Conservation (phyloP, 2,797 vertebrate species). For the Sebastes hubbsi region DNA sequence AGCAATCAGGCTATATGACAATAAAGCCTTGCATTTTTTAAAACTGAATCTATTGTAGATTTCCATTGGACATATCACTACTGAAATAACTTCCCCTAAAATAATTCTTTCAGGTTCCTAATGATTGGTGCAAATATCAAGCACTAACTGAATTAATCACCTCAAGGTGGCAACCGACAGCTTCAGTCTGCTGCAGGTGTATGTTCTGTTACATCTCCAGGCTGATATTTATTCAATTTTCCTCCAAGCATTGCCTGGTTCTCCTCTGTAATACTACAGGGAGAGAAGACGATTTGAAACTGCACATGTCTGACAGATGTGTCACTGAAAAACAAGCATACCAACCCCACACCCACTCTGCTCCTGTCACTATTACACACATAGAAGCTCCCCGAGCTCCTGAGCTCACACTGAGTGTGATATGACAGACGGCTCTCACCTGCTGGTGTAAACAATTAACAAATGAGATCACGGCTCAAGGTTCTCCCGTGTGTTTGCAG, state of each 20-base stretch:
- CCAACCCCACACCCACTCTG: not conserved
- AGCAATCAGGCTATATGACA: not conserved
- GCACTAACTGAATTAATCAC: not conserved
- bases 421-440: conserved; percentile 41
- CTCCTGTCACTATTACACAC: not conserved
- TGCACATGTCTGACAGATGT: conserved; percentile 32
- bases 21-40: not conserved
- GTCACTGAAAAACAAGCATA: conserved; percentile 30
- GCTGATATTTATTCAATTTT: conserved; percentile 5
- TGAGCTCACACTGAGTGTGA: not conserved
- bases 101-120: not conserved
- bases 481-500: conserved; percentile 8
- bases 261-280: conserved; percentile 1
- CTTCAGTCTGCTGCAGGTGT: not conserved
- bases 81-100: not conserved
- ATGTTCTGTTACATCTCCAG: not conserved
- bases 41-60: not conserved
- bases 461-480: conserved; percentile 30
- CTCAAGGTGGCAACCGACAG: not conserved
- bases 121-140: not conserved
- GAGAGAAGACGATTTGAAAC: conserved; percentile 15
- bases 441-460: conserved; percentile 44
- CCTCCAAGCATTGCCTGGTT: not conserved
- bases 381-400: not conserved
- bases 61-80: not conserved